phyloP scores from a whole-genome alignment of 2,888 invertebrate genomes.

The Phasia obesa region DNA sequence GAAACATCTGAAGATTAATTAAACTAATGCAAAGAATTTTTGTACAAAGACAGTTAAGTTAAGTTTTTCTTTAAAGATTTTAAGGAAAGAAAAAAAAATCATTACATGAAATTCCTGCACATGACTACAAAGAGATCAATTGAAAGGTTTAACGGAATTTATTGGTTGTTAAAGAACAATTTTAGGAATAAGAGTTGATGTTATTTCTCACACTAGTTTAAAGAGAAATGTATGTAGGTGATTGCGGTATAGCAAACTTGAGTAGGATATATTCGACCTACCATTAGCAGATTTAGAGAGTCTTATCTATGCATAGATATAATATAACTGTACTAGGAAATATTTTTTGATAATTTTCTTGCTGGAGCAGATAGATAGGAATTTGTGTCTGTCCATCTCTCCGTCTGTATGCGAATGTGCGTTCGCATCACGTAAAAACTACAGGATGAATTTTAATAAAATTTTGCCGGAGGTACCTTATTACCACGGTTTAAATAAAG shows the following conservation, averaged over 20 bases:
- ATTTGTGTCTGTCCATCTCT: too few relatives aligned
- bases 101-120: conserved; percentile 36
- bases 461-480: too few relatives aligned
- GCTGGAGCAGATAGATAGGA: too few relatives aligned
- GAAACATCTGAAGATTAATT: conserved; percentile 53
- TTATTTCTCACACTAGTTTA: conserved; percentile 24
- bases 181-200: not conserved
- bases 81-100: not conserved
- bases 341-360: too few relatives aligned
- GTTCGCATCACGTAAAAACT: too few relatives aligned
- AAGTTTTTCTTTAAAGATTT: conserved; percentile 13
- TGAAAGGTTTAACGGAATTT: conserved; percentile 38
- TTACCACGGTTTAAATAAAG: too few relatives aligned
- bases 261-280: not conserved
- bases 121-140: conserved; percentile 40
- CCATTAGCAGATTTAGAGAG: not conserved
- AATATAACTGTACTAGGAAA: too few relatives aligned
- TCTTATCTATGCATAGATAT: too few relatives aligned
- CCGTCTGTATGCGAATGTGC: too few relatives aligned
- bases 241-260: not conserved
- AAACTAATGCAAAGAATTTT: conserved; percentile 41
- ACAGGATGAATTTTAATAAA: too few relatives aligned
- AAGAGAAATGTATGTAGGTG: conserved; percentile 1
- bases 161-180: conserved; percentile 11
- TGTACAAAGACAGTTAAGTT: conserved; percentile 17